Conservation (phyloP, 2,113 vertebrate species). For the Prunella fulvescens region DNA sequence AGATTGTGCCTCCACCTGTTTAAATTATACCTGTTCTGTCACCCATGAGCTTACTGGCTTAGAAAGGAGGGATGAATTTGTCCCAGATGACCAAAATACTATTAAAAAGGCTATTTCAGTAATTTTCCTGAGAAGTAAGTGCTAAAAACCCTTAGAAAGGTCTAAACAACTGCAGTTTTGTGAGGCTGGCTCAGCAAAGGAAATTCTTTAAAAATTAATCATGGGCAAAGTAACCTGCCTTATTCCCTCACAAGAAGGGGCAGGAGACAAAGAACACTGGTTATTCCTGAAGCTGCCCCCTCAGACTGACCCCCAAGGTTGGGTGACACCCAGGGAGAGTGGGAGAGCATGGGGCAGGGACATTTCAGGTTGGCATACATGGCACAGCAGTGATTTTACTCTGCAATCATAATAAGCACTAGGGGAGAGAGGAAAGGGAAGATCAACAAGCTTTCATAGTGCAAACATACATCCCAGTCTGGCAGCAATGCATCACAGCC, state of each 20-base stretch:
- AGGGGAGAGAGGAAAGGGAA: neutral
- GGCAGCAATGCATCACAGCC: neutral
- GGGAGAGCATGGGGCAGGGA: neutral
- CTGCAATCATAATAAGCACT: neutral
- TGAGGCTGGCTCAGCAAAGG: neutral
- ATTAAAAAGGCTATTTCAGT: neutral
- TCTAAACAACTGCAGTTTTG: neutral
- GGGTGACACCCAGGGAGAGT: neutral
- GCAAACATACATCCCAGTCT: neutral
- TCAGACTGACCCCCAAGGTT: neutral
- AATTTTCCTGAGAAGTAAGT: neutral
- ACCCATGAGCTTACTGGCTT: neutral
- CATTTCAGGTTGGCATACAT: neutral
- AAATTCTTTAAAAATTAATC: neutral
- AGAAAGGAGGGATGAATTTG: neutral
- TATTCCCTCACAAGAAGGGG: neutral
- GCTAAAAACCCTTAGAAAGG: neutral
- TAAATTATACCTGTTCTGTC: neutral
- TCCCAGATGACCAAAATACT: neutral
- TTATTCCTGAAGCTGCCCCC: neutral
- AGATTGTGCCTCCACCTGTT: neutral
- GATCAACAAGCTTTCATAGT: neutral
- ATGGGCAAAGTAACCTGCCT: neutral
- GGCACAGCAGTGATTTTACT: neutral
- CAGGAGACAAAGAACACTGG: neutral